Conservation (phyloP, 2,113 vertebrate species). For the Jaculus jaculus region DNA sequence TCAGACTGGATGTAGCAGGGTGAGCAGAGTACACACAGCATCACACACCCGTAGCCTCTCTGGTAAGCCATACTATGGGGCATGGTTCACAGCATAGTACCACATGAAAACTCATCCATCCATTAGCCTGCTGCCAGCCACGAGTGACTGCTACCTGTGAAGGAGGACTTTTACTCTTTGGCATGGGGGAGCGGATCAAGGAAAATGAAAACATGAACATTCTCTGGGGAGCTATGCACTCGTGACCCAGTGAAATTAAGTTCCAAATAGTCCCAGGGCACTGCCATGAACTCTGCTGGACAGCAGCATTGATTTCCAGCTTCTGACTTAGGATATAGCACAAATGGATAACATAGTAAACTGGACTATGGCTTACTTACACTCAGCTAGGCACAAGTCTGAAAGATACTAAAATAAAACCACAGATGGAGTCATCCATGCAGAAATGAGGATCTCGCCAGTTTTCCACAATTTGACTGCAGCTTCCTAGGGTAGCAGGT, state of each 20-base stretch:
- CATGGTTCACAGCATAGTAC: not conserved
- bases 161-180: slow-evolving; percentile 64
- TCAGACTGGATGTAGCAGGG: slow-evolving; percentile 48
- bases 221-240: slow-evolving; percentile 55
- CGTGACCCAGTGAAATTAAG: slow-evolving; percentile 68
- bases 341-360: slow-evolving; percentile 59
- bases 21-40: slow-evolving; percentile 38
- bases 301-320: slow-evolving; percentile 52
- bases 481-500: slow-evolving; percentile 44
- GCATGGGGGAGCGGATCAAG: slow-evolving; percentile 60
- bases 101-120: slow-evolving; percentile 71
- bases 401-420: slow-evolving; percentile 49
- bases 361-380: too few species aligned
- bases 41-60: not conserved
- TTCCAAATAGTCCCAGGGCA: slow-evolving; percentile 4
- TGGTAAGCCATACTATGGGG: slow-evolving; percentile 51
- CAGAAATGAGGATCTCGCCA: slow-evolving; percentile 63
- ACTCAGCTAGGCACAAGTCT: slow-evolving; percentile 61
- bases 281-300: slow-evolving; percentile 28
- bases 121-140: slow-evolving; percentile 78
- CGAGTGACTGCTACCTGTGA: slow-evolving; percentile 78
- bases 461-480: slow-evolving; percentile 56
- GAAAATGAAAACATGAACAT: slow-evolving; percentile 70
- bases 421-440: slow-evolving; percentile 71
- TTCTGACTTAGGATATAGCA: slow-evolving; percentile 58